Evolutionary conservation across 2,113 vertebrate genomes (phyloP).

Genomic region (Hystrix brachyura): DNA sequence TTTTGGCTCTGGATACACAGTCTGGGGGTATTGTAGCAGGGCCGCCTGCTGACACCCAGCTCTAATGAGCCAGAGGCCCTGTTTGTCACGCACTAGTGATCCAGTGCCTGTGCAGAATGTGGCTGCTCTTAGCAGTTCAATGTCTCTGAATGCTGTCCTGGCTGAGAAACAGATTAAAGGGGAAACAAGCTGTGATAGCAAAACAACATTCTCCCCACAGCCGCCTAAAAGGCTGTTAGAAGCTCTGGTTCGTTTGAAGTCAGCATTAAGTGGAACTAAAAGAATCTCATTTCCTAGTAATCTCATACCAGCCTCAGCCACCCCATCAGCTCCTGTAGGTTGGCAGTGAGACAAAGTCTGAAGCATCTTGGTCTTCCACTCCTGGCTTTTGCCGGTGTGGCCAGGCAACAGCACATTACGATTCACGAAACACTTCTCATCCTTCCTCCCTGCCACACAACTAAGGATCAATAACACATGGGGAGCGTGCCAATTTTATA

Average conservation of each 20-base stretch:
- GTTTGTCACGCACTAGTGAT: neutral
- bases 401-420: neutral
- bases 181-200: slow-evolving; percentile 14
- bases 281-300: neutral
- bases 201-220: neutral
- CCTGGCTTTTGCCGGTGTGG: neutral
- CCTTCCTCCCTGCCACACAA: no score
- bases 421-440: neutral
- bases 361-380: neutral
- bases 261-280: neutral
- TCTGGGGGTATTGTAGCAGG: neutral
- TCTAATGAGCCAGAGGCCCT: neutral
- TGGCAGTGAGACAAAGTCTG: neutral
- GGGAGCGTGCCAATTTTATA: neutral
- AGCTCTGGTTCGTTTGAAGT: neutral
- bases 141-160: neutral
- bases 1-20: neutral
- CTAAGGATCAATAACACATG: neutral
- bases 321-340: neutral
- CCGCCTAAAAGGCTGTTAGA: neutral
- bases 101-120: neutral
- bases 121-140: neutral
- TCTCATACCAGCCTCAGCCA: neutral
- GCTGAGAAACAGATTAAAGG: neutral
- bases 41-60: neutral